These are phyloP conservation scores for Drosophila arizonae DNA, from an alignment of 1,140 invertebrate species.

Conservation along the genomic window DNA sequence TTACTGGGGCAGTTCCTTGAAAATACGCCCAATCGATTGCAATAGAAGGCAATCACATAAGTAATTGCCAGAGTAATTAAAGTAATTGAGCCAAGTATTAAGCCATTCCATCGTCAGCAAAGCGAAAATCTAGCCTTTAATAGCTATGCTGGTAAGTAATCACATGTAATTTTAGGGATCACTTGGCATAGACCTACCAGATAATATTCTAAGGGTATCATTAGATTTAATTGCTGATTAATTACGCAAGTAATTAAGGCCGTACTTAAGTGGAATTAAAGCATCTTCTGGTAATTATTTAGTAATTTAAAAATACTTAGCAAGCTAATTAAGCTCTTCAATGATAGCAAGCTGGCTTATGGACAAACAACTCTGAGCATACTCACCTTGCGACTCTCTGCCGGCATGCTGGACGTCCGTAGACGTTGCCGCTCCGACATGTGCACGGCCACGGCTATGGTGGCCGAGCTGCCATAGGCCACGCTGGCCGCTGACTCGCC, in stretches of 20 bases:
- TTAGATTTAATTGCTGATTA: background rate
- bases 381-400: constrained; percentile 78
- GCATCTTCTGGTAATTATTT: no score
- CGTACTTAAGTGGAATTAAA: background rate
- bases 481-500: constrained; percentile 48
- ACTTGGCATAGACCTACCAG: no score
- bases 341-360: no score
- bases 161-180: no score
- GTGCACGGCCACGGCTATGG: constrained; percentile 33
- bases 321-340: no score
- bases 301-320: no score
- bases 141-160: no score
- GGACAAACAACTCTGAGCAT: background rate
- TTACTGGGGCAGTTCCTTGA: no score
- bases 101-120: no score
- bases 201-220: no score
- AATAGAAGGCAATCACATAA: background rate
- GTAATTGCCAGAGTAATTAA: background rate
- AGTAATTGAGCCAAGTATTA: background rate
- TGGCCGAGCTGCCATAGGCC: constrained; percentile 41
- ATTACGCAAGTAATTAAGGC: background rate
- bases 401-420: constrained; percentile 82
- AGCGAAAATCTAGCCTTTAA: background rate
- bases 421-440: constrained; percentile 70
- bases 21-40: no score